Percentiles rank a stretch among this genome's conserved stretches.
phyloP scores from a whole-genome alignment of 2,797 vertebrate species.

The Sebastes trivittatus region DNA sequence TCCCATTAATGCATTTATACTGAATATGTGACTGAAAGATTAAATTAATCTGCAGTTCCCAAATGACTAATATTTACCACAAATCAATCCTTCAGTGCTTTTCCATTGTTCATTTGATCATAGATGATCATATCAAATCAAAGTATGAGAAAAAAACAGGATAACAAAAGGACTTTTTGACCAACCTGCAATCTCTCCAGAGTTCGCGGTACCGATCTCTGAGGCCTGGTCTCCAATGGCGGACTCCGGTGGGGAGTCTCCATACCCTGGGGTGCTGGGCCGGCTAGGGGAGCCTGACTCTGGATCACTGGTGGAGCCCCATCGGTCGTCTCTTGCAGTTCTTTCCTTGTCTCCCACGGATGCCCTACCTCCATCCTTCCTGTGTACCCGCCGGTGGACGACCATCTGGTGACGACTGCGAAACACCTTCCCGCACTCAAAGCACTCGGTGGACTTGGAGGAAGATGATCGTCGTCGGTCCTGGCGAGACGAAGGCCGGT shows the following conservation, averaged over 20 bases:
- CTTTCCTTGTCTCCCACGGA: conserved; percentile 81
- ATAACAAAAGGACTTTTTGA: not conserved
- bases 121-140: not conserved
- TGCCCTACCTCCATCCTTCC: conserved; percentile 75
- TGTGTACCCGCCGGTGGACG: conserved; percentile 92
- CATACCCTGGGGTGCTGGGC: conserved; percentile 89
- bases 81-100: not conserved
- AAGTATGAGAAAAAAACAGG: not conserved
- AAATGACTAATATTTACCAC: not conserved
- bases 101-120: not conserved
- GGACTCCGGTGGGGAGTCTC: conserved; percentile 84
- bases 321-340: conserved; percentile 76
- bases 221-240: conserved; percentile 74
- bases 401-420: conserved; percentile 95
- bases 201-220: conserved; percentile 86
- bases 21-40: not conserved
- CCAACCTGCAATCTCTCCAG: conserved; percentile 74
- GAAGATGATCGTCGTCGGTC: conserved; percentile 73
- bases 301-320: conserved; percentile 89
- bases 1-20: not conserved
- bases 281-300: conserved; percentile 88
- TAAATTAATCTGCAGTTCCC: not conserved
- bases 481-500: conserved; percentile 86
- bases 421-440: conserved; percentile 95
- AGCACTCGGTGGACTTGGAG: conserved; percentile 90